Percentiles rank a stretch among this genome's conserved stretches.
Conservation (phyloP, 2,888 invertebrate genomes). For the Timema cristinae region DNA sequence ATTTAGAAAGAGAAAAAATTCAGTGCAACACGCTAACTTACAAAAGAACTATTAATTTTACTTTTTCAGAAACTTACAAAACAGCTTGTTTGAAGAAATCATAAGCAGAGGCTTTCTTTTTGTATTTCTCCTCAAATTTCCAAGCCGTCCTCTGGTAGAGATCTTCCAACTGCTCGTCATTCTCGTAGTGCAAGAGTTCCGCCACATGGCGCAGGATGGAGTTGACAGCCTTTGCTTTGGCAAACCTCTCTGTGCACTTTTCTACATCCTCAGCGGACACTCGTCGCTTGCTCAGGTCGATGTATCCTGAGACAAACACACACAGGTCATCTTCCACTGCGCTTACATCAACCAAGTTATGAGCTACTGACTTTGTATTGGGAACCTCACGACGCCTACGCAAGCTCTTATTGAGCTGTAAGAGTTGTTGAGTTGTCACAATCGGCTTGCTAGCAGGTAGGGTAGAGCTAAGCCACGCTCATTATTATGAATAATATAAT, state of each 20-base stretch:
- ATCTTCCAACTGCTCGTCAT: constrained; percentile 89
- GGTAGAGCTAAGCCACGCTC: too few species aligned
- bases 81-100: constrained; percentile 99
- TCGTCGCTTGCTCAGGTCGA: constrained; percentile 97
- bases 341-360: too few species aligned
- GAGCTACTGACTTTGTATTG: too few species aligned
- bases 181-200: constrained; percentile 86
- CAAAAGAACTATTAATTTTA: background rate
- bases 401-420: too few species aligned
- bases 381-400: too few species aligned
- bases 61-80: constrained; percentile 56
- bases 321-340: too few species aligned
- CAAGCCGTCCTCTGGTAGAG: constrained; percentile 96
- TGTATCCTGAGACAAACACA: constrained; percentile 67
- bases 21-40: background rate
- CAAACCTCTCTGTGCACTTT: constrained; percentile 97
- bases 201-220: constrained; percentile 97
- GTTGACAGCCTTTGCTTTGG: constrained; percentile 97
- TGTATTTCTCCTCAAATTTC: constrained; percentile 96
- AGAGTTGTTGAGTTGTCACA: too few species aligned
- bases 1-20: too few species aligned
- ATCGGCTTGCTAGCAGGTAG: too few species aligned
- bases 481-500: too few species aligned
- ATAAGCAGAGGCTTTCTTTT: constrained; percentile 92
- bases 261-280: constrained; percentile 97